These are phyloP conservation scores for Drosophila micromelanica DNA, from an alignment of 1,140 invertebrate species.

Conservation along the genomic window DNA sequence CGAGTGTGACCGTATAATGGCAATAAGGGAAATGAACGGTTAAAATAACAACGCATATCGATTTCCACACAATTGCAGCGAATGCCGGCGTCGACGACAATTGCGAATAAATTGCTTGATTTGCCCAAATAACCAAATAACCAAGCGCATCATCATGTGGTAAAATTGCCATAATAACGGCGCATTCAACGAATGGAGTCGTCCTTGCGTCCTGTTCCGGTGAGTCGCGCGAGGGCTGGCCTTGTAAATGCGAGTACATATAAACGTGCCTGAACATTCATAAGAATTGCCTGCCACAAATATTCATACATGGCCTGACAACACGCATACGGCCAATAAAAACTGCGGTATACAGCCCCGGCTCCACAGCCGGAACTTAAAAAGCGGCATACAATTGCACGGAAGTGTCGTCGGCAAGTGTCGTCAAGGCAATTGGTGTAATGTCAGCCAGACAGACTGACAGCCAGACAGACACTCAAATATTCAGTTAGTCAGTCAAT, in stretches of 20 bases:
- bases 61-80: constrained; percentile 79
- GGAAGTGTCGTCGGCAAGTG: constrained; percentile 78
- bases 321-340: constrained; percentile 80
- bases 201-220: constrained; percentile 63
- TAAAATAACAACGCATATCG: constrained; percentile 82
- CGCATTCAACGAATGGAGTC: constrained; percentile 64
- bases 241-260: constrained; percentile 8
- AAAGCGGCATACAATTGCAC: constrained; percentile 74
- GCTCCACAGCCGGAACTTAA: constrained; percentile 53
- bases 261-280: constrained; percentile 72
- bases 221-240: constrained; percentile 25
- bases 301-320: constrained; percentile 77
- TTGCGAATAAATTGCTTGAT: constrained; percentile 82
- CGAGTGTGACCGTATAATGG: constrained; percentile 54
- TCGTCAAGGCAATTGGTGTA: constrained; percentile 74
- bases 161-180: constrained; percentile 78
- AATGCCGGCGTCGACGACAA: constrained; percentile 61
- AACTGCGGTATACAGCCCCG: constrained; percentile 38
- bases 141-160: constrained; percentile 73
- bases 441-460: constrained; percentile 46
- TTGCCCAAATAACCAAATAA: constrained; percentile 77
- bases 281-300: constrained; percentile 80
- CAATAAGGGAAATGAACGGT: constrained; percentile 76
- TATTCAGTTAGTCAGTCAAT: constrained; percentile 40
- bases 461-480: constrained; percentile 32